Conservation (phyloP, 2,113 vertebrate species). For the Atlantisia rogersi region DNA sequence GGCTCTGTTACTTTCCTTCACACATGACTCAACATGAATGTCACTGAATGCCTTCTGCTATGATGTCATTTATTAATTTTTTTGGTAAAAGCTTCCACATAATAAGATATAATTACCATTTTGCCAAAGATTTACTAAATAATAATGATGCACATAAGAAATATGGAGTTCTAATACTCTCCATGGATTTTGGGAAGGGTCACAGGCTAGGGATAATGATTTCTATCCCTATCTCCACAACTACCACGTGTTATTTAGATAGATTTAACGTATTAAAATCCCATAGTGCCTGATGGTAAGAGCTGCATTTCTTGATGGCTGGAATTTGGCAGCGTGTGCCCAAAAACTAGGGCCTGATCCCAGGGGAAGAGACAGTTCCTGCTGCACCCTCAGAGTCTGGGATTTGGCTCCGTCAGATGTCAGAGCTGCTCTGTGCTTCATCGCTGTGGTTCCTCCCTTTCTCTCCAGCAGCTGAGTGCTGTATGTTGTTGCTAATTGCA, state of each 20-base stretch:
- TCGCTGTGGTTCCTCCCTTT: neutral
- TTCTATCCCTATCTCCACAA: neutral
- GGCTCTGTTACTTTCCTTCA: neutral
- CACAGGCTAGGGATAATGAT: rapidly evolving
- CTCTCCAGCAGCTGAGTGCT: neutral
- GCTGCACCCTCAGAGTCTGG: neutral
- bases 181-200: neutral
- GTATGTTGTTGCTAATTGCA: conserved; percentile 20
- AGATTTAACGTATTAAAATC: neutral
- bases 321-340: neutral
- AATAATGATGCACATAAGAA: neutral
- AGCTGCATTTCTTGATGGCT: neutral
- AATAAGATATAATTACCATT: neutral
- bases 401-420: neutral
- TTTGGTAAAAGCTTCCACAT: neutral
- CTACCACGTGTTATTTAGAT: neutral
- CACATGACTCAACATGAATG: neutral
- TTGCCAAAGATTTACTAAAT: neutral
- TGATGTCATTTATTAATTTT: neutral
- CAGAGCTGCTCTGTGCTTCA: neutral
- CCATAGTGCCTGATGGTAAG: neutral
- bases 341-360: neutral
- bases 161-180: neutral
- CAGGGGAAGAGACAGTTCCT: neutral
- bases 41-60: neutral